These are phyloP conservation scores for Drosophila sulfurigaster DNA, from an alignment of 1,140 invertebrate genomes.

Conservation along the genomic window DNA sequence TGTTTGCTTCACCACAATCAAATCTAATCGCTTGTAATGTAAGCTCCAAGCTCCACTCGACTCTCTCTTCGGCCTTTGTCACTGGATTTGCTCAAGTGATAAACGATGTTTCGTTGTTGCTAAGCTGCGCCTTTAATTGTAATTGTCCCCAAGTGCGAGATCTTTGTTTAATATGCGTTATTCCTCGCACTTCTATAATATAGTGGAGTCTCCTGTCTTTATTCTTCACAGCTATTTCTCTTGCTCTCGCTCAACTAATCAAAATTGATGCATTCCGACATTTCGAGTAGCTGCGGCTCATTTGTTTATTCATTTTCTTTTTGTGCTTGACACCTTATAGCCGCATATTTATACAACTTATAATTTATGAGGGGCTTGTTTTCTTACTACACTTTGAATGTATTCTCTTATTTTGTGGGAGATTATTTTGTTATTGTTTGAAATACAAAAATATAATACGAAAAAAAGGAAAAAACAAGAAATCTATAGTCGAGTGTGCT, in stretches of 20 bases:
- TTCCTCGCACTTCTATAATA: slow-evolving; percentile 3
- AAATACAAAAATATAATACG: background rate
- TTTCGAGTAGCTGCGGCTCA: background rate
- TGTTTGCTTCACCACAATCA: slow-evolving; percentile 50
- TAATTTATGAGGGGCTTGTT: slow-evolving; percentile 7
- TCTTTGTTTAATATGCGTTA: slow-evolving; percentile 1
- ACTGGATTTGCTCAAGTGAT: slow-evolving; percentile 56
- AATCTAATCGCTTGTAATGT: slow-evolving; percentile 79
- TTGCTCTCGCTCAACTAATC: slow-evolving; percentile 53
- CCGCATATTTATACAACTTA: background rate
- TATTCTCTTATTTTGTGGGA: background rate
- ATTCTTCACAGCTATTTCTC: slow-evolving; percentile 46
- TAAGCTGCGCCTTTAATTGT: slow-evolving; percentile 74
- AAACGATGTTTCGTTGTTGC: slow-evolving; percentile 63
- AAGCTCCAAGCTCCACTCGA: slow-evolving; percentile 55
- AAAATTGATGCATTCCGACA: slow-evolving; percentile 62
- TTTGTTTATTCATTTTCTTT: background rate
- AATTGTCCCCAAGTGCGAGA: slow-evolving; percentile 54
- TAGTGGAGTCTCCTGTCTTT: background rate
- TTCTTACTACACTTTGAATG: background rate
- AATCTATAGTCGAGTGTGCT: too few species aligned
- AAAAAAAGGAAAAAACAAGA: too few species aligned
- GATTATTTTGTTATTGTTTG: background rate
- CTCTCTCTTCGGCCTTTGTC: slow-evolving; percentile 4
- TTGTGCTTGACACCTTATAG: background rate